These are phyloP conservation scores for Siniperca undulata DNA, from an alignment of 2,797 vertebrate genomes.

Conservation along the genomic window DNA sequence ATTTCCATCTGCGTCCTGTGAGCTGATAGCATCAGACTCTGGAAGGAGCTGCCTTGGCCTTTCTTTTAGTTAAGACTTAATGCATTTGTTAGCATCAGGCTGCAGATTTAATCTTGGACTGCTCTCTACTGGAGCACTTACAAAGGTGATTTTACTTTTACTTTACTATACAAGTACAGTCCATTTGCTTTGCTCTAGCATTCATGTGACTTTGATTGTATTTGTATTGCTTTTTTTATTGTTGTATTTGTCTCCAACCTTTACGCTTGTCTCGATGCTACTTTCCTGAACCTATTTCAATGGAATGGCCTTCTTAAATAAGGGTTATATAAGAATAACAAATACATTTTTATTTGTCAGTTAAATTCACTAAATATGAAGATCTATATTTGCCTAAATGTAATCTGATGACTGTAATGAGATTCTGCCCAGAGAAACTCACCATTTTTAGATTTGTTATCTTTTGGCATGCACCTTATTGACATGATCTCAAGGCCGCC, in stretches of 20 bases:
- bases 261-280: neutral
- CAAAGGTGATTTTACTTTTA: neutral
- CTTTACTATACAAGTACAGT: too few relatives aligned
- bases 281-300: conserved; percentile 12
- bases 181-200: conserved; percentile 17
- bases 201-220: conserved; percentile 28
- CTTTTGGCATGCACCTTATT: neutral
- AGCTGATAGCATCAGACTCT: conserved; percentile 50
- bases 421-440: neutral
- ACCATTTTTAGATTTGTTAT: neutral
- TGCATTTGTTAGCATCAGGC: conserved; percentile 35
- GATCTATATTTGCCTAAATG: neutral
- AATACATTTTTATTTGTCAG: neutral
- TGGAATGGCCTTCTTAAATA: neutral
- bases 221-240: conserved; percentile 22
- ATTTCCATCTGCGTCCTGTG: conserved; percentile 54
- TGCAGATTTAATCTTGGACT: conserved; percentile 34
- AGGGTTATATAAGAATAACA: neutral
- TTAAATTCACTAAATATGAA: neutral
- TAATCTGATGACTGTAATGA: neutral
- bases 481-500: neutral
- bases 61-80: conserved; percentile 24
- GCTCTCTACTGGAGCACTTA: conserved; percentile 1
- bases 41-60: conserved; percentile 20
- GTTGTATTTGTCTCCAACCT: conserved; percentile 2